These are phyloP conservation scores for Liasis olivaceus DNA, from an alignment of 2,797 vertebrate genomes.

Conservation along the genomic window DNA sequence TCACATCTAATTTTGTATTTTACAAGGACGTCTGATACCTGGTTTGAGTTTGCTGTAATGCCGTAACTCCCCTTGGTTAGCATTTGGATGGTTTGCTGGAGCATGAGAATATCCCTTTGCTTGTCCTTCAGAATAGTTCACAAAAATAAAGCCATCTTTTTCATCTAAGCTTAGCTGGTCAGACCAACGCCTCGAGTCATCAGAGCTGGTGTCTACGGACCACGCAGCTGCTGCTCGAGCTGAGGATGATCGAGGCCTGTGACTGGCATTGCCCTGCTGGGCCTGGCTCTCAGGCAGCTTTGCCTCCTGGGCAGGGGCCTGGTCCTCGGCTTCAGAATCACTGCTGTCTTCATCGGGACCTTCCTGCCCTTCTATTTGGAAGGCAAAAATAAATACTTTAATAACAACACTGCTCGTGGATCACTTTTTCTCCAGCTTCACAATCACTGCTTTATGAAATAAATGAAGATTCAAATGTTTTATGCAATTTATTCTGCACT, in stretches of 20 bases:
- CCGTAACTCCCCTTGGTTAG: conserved; percentile 75
- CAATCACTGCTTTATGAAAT: neutral
- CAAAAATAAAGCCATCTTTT: conserved; percentile 97
- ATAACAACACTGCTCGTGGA: neutral
- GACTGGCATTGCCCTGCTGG: conserved; percentile 80
- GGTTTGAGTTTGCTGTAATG: conserved; percentile 90
- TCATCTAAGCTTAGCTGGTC: conserved; percentile 96
- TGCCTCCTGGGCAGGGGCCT: conserved; percentile 79
- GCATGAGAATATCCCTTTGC: conserved; percentile 75
- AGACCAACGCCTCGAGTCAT: conserved; percentile 94
- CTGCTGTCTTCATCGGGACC: conserved; percentile 94
- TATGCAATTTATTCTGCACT: neutral
- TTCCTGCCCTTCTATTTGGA: conserved; percentile 79
- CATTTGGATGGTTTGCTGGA: conserved; percentile 73
- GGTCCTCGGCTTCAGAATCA: conserved; percentile 92
- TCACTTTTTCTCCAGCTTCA: too few relatives aligned
- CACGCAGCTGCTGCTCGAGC: conserved; percentile 77
- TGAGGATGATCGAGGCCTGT: conserved; percentile 81
- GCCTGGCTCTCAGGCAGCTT: conserved; percentile 76
- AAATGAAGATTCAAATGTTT: neutral
- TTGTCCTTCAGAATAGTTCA: conserved; percentile 95
- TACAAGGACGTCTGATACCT: conserved; percentile 73
- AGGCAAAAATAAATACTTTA: neutral
- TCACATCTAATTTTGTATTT: neutral
- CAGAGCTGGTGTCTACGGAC: conserved; percentile 89